phyloP scores from a whole-genome alignment of 1,140 invertebrate genomes.

The Dysdera silvatica region DNA sequence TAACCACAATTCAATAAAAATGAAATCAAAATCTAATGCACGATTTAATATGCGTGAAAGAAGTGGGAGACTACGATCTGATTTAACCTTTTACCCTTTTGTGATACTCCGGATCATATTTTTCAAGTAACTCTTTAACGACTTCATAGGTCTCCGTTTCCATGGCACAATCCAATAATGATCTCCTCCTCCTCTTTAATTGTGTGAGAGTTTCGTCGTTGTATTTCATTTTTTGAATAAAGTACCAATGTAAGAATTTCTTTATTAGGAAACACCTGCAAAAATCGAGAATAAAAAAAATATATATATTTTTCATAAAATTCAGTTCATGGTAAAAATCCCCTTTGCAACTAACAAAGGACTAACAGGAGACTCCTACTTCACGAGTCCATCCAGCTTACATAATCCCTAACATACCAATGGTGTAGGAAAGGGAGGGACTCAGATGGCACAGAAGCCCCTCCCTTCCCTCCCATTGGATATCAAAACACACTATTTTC shows the following conservation, averaged over 20 bases:
- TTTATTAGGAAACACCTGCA: conserved; percentile 70
- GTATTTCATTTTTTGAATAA: conserved; percentile 66
- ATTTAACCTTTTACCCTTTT: conserved; percentile 20
- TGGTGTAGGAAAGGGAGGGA: no score
- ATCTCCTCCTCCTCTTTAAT: conserved; percentile 71
- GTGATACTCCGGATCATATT: conserved; percentile 62
- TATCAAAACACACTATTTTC: no score
- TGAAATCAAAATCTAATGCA: no score
- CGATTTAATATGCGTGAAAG: no score
- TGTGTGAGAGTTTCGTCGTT: conserved; percentile 66
- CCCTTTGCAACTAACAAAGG: conserved; percentile 16
- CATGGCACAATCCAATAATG: conserved; percentile 89
- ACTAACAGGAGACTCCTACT: no score
- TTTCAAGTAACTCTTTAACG: conserved; percentile 82
- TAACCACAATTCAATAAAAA: no score
- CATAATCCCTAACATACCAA: no score
- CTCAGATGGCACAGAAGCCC: no score
- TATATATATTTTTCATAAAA: not conserved
- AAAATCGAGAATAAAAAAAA: conserved; percentile 26
- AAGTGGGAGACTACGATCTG: no score
- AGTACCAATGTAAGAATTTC: conserved; percentile 75
- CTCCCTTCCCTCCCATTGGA: no score
- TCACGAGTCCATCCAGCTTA: no score
- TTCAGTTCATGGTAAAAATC: conserved; percentile 10
- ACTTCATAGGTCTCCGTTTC: conserved; percentile 97